These are phyloP conservation scores for Psittacula derbiana DNA, from an alignment of 2,797 vertebrate genomes.

Conservation along the genomic window DNA sequence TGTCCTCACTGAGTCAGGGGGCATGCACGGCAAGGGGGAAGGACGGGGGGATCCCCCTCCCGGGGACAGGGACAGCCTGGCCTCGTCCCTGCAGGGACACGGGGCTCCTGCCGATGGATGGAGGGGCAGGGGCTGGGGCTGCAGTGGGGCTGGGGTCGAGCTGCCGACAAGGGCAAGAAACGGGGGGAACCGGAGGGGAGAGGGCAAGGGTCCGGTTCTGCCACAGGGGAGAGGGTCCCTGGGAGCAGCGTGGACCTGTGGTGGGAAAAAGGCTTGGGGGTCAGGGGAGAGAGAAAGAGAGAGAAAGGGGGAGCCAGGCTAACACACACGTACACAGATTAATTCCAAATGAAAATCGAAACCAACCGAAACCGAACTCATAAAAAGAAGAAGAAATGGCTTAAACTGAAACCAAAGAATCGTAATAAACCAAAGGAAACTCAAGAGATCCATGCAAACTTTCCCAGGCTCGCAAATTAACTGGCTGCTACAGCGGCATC, in stretches of 20 bases:
- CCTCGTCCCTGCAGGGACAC: neutral
- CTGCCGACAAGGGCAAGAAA: neutral
- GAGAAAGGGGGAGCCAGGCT: constrained; percentile 65
- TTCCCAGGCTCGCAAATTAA: constrained; percentile 80
- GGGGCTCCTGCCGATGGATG: neutral
- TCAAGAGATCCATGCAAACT: constrained; percentile 92
- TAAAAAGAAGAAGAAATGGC: constrained; percentile 76
- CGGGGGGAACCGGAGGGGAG: neutral
- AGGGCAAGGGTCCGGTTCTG: constrained; percentile 48
- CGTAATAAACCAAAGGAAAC: constrained; percentile 71
- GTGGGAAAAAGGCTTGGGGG: constrained; percentile 24
- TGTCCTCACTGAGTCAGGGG: constrained; percentile 61
- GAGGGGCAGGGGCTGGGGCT: neutral
- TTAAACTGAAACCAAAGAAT: constrained; percentile 63
- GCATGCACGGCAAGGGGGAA: constrained; percentile 52
- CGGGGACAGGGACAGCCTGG: neutral
- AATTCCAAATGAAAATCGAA: constrained; percentile 65
- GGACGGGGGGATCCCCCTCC: neutral
- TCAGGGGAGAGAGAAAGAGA: constrained; percentile 18
- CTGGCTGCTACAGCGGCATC: constrained; percentile 29
- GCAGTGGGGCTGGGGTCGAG: neutral
- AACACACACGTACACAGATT: constrained; percentile 71
- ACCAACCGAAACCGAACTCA: constrained; percentile 69
- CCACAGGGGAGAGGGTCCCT: neutral
- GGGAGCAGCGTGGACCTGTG: constrained; percentile 28